phyloP scores from a whole-genome alignment of 2,113 vertebrate species.

The Notiomystis cincta region DNA sequence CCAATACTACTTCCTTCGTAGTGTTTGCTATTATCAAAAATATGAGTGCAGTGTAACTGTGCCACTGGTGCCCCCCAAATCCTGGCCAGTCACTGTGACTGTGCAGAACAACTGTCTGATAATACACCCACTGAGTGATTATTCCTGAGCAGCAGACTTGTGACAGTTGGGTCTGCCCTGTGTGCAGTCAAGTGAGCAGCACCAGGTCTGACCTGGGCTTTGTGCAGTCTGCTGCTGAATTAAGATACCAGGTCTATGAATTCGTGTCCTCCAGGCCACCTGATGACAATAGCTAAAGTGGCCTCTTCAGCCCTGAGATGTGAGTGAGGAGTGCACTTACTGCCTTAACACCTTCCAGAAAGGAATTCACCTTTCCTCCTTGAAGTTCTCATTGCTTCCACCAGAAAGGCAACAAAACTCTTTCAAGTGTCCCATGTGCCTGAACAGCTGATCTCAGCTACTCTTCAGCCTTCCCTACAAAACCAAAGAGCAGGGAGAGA shows the following conservation, averaged over 20 bases:
- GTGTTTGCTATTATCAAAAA: background rate
- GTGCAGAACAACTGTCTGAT: background rate
- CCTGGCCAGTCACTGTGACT: background rate
- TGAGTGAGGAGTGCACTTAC: fast-evolving
- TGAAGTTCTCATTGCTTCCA: background rate
- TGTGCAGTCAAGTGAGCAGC: fast-evolving
- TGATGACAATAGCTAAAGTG: background rate
- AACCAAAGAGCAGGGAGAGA: background rate
- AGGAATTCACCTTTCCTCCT: background rate
- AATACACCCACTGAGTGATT: background rate
- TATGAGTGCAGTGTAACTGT: background rate
- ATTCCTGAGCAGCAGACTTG: background rate
- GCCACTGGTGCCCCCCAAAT: background rate
- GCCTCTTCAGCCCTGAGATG: background rate
- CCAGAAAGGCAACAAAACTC: background rate
- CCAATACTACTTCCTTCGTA: background rate
- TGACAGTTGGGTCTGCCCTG: fast-evolving
- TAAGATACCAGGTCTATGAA: background rate
- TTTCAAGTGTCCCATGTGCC: background rate
- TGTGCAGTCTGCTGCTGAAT: background rate
- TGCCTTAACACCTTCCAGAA: background rate
- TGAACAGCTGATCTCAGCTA: background rate
- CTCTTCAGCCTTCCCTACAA: background rate
- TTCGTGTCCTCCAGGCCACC: background rate
- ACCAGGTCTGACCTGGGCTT: background rate